Evolutionary conservation across 2,888 invertebrate genomes (phyloP), one percentile per base, ranked within the genome.

Genomic region (Gisinianus flammeolus): DNA sequence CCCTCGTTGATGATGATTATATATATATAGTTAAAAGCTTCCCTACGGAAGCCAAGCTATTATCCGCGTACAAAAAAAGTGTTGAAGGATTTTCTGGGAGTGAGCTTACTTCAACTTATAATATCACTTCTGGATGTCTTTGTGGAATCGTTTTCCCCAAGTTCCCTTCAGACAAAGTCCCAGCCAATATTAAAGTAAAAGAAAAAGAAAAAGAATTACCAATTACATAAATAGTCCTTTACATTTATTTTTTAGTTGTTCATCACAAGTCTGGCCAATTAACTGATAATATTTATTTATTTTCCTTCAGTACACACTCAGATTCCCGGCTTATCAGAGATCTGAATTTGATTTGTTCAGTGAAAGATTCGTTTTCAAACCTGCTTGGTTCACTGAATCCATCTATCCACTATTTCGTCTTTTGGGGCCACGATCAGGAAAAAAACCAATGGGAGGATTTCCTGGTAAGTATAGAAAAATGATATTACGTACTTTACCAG

Each of bases 351-450:
- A 83, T 68, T 67, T 83, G 6, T 71, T 84, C 24, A 81, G 79
- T 33, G 84, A 84, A 79, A 69, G 83, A 54, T 82, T 83, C 72
- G 80, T 81, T 10, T 70, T 82, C 5, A 82, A 84, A 35, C 81
- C 83, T 22, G 80, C 80, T 8, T 95, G 94, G 94, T 88, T 89
- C 24, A 94, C 94, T 0, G 44, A 44, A 2, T 16, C 16, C 19
- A 86, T 92, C 68, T 94, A 91, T 87, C 92, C 91, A 0, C 83
- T 88, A 33, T 92, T 90, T 86, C 92, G 91, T 86, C 85, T 87
- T 3, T 88, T 91, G 1, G 94, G 94, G 1, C 94, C 94, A 0
- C 87, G 94, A 81, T 89, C 90, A 75, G 84, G 85, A 0, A 31
- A 67, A 35, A 84, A 85, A 0, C 68, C 78, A 0, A 88, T 88